A percentile compares a stretch with the other conserved stretches of the same genome.
These are phyloP conservation scores for Sceloporus undulatus DNA, from an alignment of 2,113 vertebrate genomes.

Conservation along the genomic window DNA sequence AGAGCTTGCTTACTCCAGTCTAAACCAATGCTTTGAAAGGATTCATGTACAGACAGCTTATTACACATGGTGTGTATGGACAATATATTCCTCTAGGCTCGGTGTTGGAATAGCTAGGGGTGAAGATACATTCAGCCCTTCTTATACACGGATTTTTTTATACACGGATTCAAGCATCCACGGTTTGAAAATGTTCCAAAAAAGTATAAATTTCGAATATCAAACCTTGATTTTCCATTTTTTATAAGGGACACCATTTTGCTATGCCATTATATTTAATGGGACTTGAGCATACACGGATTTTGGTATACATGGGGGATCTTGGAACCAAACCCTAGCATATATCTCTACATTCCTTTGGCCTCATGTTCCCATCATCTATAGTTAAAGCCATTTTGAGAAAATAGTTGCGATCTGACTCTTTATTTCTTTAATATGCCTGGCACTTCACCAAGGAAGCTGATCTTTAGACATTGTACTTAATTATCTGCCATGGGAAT, in stretches of 20 bases:
- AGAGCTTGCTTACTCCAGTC: neutral
- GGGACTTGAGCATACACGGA: no score
- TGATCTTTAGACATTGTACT: neutral
- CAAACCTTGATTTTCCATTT: no score
- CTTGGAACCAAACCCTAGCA: no score
- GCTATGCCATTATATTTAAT: no score
- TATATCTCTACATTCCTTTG: neutral
- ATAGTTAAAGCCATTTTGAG: conserved; percentile 33
- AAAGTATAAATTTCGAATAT: no score
- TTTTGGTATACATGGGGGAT: no score
- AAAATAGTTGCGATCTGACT: conserved; percentile 30
- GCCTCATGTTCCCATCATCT: conserved; percentile 31
- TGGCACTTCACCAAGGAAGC: conserved; percentile 46
- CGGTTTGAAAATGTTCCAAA: no score
- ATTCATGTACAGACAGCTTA: neutral
- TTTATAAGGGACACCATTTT: no score
- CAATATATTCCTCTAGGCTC: neutral
- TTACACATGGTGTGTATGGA: neutral
- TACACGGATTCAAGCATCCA: no score
- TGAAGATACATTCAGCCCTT: no score
- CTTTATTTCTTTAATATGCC: conserved; percentile 27
- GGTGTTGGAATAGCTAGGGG: neutral
- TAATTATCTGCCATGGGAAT: conserved; percentile 29
- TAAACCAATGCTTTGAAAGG: neutral
- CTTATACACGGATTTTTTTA: no score